phyloP scores from a whole-genome alignment of 2,888 invertebrate genomes.

The Oscheius sp. region DNA sequence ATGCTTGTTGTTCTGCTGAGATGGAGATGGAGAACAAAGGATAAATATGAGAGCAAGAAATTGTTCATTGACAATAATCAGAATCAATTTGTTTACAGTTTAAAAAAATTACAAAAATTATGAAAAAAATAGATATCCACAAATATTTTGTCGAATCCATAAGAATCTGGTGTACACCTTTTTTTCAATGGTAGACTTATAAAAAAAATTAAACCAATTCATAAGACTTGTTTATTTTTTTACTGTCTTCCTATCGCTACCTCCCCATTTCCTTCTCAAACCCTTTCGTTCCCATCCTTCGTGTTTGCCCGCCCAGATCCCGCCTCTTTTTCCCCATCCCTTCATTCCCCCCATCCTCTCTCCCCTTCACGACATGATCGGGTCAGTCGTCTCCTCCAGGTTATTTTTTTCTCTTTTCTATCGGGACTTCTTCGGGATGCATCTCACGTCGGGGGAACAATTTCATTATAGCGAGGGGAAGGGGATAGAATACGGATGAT shows the following conservation, averaged over 20 bases:
- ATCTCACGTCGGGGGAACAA: background rate
- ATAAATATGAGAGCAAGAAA: too few relatives aligned
- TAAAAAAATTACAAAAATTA: too few relatives aligned
- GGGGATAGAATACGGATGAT: background rate
- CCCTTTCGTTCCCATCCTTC: background rate
- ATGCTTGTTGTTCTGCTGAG: too few relatives aligned
- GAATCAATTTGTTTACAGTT: too few relatives aligned
- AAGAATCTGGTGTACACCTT: too few relatives aligned
- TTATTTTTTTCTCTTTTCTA: slow-evolving; percentile 1
- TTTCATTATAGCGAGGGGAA: background rate
- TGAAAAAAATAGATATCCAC: too few relatives aligned
- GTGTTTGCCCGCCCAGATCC: background rate
- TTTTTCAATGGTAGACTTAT: too few relatives aligned
- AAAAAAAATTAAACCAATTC: background rate
- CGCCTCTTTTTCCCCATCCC: background rate
- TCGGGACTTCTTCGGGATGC: background rate
- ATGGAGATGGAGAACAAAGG: too few relatives aligned
- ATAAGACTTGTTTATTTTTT: background rate
- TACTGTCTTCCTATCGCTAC: background rate
- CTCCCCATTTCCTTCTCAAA: background rate
- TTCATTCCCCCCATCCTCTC: background rate
- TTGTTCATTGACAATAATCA: too few relatives aligned
- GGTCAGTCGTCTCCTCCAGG: slow-evolving; percentile 12
- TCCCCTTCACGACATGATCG: background rate
- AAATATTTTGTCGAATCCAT: too few relatives aligned